Conservation (phyloP, 1,140 invertebrate genomes). For the Eupristina koningsbergeri region DNA sequence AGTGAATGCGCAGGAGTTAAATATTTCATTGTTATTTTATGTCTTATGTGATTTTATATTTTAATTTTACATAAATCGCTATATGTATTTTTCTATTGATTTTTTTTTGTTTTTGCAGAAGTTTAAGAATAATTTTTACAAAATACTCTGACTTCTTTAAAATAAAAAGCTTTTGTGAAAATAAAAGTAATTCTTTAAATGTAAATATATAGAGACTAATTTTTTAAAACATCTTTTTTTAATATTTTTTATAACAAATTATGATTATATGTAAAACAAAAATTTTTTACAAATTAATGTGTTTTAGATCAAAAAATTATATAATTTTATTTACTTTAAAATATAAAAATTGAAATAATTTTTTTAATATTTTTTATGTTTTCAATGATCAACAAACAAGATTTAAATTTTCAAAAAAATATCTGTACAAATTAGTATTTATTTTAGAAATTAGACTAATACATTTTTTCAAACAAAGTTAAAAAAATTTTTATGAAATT, state of each 20-base stretch:
- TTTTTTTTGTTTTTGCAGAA: slow-evolving; percentile 20
- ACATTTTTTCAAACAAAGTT: too few relatives aligned
- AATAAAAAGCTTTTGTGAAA: slow-evolving; percentile 8
- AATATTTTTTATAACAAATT: not conserved
- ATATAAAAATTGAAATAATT: too few relatives aligned
- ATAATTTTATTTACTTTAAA: too few relatives aligned
- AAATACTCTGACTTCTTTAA: slow-evolving; percentile 2
- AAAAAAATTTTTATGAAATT: too few relatives aligned
- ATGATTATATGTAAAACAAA: not conserved
- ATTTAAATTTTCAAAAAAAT: too few relatives aligned
- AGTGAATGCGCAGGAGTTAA: slow-evolving; percentile 39
- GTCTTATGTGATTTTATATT: slow-evolving; percentile 46
- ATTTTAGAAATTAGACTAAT: too few relatives aligned
- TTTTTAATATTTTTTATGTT: too few relatives aligned
- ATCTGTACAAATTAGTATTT: too few relatives aligned
- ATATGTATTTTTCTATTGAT: slow-evolving; percentile 32
- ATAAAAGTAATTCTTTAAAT: slow-evolving; percentile 4
- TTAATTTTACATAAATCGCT: slow-evolving; percentile 41
- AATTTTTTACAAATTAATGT: too few relatives aligned
- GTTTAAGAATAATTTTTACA: slow-evolving; percentile 13
- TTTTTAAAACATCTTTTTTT: not conserved
- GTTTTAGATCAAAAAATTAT: too few relatives aligned
- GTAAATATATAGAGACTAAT: not conserved
- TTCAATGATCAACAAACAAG: too few relatives aligned
- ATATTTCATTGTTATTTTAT: slow-evolving; percentile 45